Conservation (phyloP, 2,888 invertebrate genomes). For the Pollenia amentaria region DNA sequence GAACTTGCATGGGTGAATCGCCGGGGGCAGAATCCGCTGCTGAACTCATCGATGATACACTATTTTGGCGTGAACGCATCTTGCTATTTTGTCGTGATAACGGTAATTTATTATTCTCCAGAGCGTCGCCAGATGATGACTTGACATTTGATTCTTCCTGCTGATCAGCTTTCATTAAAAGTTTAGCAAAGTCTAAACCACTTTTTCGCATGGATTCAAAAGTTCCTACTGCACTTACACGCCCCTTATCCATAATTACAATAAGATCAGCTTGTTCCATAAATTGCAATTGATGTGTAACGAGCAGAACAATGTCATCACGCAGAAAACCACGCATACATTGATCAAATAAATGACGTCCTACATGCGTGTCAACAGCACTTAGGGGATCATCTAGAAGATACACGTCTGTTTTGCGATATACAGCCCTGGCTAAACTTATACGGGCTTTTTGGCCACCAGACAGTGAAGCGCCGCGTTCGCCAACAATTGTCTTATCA, state of each 20-base stretch:
- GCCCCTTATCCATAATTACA: constrained; percentile 84
- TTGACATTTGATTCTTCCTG: constrained; percentile 80
- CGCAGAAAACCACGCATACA: constrained; percentile 85
- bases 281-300: constrained; percentile 94
- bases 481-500: constrained; percentile 89
- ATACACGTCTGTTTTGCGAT: constrained; percentile 94
- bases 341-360: constrained; percentile 93
- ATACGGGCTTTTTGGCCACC: constrained; percentile 96
- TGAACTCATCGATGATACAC: constrained; percentile 85
- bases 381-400: constrained; percentile 96
- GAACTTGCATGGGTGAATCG: constrained; percentile 84
- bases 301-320: constrained; percentile 89
- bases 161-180: constrained; percentile 87
- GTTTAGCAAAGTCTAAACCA: constrained; percentile 91
- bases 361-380: constrained; percentile 96
- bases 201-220: constrained; percentile 90
- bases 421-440: constrained; percentile 94
- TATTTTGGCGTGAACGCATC: constrained; percentile 82
- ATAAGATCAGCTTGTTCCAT: constrained; percentile 88
- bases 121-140: constrained; percentile 70
- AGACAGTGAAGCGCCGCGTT: constrained; percentile 92
- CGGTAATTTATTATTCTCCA: constrained; percentile 75
- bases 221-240: constrained; percentile 86
- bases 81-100: constrained; percentile 79
- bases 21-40: constrained; percentile 84